These are phyloP conservation scores for Chrysina gloriosa DNA, from an alignment of 2,888 invertebrate species.

Conservation along the genomic window DNA sequence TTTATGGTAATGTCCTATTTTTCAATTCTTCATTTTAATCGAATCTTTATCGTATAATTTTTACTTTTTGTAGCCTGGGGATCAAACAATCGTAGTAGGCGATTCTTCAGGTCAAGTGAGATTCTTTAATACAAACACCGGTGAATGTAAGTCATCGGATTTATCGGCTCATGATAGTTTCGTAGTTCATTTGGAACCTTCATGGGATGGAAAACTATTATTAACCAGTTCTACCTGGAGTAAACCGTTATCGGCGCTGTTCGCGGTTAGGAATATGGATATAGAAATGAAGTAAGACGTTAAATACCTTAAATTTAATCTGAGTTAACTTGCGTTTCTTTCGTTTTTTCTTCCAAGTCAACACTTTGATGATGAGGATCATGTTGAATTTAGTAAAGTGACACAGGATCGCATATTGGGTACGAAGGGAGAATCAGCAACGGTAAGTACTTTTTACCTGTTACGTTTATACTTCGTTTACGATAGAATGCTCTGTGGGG, in stretches of 20 bases:
- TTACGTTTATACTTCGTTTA: not conserved
- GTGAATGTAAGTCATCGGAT: conserved; percentile 78
- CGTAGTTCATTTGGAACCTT: conserved; percentile 81
- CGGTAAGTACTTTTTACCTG: conserved; percentile 66
- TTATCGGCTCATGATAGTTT: conserved; percentile 89
- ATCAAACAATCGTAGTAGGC: conserved; percentile 78
- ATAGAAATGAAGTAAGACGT: conserved; percentile 73
- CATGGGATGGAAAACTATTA: conserved; percentile 80
- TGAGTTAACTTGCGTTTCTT: too few species aligned
- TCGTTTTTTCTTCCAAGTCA: conserved; percentile 65
- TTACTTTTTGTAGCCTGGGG: conserved; percentile 61
- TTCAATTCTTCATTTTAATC: not conserved
- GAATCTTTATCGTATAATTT: not conserved
- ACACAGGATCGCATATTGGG: conserved; percentile 89
- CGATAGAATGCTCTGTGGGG: too few species aligned
- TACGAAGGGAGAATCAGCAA: conserved; percentile 85
- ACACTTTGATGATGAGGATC: conserved; percentile 85
- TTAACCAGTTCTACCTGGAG: conserved; percentile 89
- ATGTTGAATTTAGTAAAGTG: conserved; percentile 91
- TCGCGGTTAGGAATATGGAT: conserved; percentile 77
- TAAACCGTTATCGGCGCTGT: conserved; percentile 83
- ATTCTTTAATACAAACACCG: conserved; percentile 86
- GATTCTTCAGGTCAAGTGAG: conserved; percentile 92
- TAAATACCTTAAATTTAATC: too few species aligned
- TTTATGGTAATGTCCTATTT: conserved; percentile 55